A percentile compares a stretch with the other conserved stretches of the same genome.
These are phyloP conservation scores for Tenthredo scrophulariae DNA, from an alignment of 2,888 invertebrate species.

Conservation along the genomic window DNA sequence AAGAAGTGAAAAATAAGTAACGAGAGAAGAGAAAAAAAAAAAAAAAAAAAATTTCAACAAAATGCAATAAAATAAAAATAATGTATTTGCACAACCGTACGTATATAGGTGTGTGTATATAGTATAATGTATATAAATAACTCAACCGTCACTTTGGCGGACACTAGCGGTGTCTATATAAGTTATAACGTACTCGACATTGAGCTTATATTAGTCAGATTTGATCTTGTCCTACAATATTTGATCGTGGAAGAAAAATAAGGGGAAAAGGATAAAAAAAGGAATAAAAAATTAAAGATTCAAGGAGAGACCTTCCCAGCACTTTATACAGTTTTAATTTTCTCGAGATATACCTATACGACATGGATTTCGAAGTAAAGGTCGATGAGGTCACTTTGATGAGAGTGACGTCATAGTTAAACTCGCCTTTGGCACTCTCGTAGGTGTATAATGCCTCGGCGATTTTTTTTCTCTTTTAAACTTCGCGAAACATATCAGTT, in stretches of 20 bases:
- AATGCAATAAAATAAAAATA: neutral
- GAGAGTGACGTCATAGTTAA: constrained; percentile 59
- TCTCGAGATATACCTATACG: neutral
- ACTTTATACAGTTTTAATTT: neutral
- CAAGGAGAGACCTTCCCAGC: constrained; percentile 25
- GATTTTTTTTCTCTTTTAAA: neutral
- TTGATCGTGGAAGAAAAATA: neutral
- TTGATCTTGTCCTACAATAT: constrained; percentile 33
- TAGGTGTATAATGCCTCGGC: constrained; percentile 50
- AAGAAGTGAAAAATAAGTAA: neutral
- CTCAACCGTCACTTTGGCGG: constrained; percentile 30
- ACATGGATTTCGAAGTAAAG: constrained; percentile 55
- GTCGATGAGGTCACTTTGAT: constrained; percentile 61
- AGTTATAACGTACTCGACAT: constrained; percentile 28
- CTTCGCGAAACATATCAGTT: neutral
- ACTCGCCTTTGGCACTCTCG: constrained; percentile 58
- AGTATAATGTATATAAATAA: neutral
- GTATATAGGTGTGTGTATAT: neutral
- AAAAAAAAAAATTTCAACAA: neutral
- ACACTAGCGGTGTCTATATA: neutral
- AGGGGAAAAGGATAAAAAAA: neutral
- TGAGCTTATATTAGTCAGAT: constrained; percentile 40
- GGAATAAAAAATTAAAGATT: neutral
- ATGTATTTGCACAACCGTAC: neutral
- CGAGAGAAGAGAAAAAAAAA: no score